Evolutionary conservation across 2,113 vertebrate genomes (phyloP).

Genomic region (Calyptommatus sinebrachiatus): DNA sequence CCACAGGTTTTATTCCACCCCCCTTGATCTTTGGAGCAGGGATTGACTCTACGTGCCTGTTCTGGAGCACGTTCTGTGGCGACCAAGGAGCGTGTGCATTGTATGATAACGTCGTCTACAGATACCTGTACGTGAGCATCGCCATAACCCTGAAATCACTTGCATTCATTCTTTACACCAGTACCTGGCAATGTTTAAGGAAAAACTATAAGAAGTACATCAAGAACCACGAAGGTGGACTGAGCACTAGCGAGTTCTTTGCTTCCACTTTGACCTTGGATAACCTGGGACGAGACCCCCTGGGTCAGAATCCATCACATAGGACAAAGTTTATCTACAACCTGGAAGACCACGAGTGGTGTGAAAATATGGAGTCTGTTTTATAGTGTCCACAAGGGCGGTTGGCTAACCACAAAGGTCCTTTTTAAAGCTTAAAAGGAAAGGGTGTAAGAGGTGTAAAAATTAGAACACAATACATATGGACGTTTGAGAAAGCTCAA

Average conservation of each 20-base stretch:
- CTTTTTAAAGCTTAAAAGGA: slow-evolving; percentile 67
- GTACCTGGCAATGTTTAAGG: slow-evolving; percentile 93
- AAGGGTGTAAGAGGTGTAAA: slow-evolving; percentile 32
- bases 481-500: not conserved
- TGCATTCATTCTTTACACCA: slow-evolving; percentile 92
- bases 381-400: slow-evolving; percentile 80
- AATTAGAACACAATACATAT: slow-evolving; percentile 18
- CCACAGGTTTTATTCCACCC: slow-evolving; percentile 94
- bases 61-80: slow-evolving; percentile 94
- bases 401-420: slow-evolving; percentile 61
- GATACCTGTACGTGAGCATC: slow-evolving; percentile 92
- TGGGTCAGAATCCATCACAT: slow-evolving; percentile 77
- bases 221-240: slow-evolving; percentile 85
- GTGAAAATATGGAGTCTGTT: slow-evolving; percentile 99
- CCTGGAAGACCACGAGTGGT: slow-evolving; percentile 95
- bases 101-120: slow-evolving; percentile 90
- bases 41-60: slow-evolving; percentile 96
- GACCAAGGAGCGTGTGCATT: slow-evolving; percentile 88
- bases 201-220: slow-evolving; percentile 97
- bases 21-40: slow-evolving; percentile 94
- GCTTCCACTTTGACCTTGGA: slow-evolving; percentile 89
- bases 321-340: slow-evolving; percentile 99
- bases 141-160: slow-evolving; percentile 92
- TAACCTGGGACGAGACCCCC: slow-evolving; percentile 82
- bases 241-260: slow-evolving; percentile 90